Conservation (phyloP, 2,888 invertebrate species). For the Drepana falcataria region DNA sequence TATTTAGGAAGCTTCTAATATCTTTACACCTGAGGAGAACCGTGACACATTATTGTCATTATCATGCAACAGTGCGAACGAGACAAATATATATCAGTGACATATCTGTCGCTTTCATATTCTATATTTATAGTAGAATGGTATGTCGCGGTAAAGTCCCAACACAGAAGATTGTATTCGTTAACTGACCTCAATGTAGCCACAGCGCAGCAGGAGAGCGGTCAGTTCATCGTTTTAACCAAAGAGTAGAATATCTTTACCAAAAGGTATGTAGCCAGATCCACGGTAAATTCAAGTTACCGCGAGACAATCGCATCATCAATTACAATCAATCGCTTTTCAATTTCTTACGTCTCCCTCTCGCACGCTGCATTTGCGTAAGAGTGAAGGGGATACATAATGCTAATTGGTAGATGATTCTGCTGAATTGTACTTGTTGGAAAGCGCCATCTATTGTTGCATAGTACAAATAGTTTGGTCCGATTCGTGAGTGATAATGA, state of each 20-base stretch:
- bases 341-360: conserved; percentile 38
- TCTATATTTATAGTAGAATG: too few relatives aligned
- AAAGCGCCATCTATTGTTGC: conserved; percentile 76
- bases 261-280: background rate
- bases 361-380: conserved; percentile 8
- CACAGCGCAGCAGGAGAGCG: too few relatives aligned
- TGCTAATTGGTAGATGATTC: conserved; percentile 72
- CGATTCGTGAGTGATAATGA: conserved; percentile 69
- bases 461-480: conserved; percentile 68
- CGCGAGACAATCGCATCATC: conserved; percentile 71
- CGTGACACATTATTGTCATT: too few relatives aligned
- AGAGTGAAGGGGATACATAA: conserved; percentile 29
- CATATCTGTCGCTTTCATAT: too few relatives aligned
- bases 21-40: too few relatives aligned
- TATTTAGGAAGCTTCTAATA: too few relatives aligned
- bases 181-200: too few relatives aligned
- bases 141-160: too few relatives aligned
- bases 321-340: conserved; percentile 74
- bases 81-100: too few relatives aligned
- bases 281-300: conserved; percentile 11
- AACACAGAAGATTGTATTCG: too few relatives aligned
- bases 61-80: too few relatives aligned
- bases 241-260: conserved; percentile 2
- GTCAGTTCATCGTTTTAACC: background rate
- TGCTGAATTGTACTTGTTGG: conserved; percentile 64